Evolutionary conservation across 2,113 vertebrate genomes (phyloP), one percentile per base, ranked within the genome.

Genomic region (Nematolebias whitei): DNA sequence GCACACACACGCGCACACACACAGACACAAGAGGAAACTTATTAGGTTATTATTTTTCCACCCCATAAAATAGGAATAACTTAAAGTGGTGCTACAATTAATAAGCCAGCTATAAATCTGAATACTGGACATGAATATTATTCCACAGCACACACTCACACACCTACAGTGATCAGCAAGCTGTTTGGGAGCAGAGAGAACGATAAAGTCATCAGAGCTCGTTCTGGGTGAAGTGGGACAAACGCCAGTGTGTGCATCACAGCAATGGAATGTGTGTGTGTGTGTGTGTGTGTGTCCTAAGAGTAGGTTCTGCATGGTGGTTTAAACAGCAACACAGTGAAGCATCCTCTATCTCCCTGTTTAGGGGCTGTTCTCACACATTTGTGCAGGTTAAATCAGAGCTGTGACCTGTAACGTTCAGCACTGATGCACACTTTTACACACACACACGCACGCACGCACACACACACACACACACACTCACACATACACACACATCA

Each of bases 311-410:
- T 93, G 90, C 87, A 81, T 91, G 87, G 90, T 74, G 88, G 92
- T 92, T 94, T 95, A 95, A 94, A 94, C 94, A 95, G 95, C 93
- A 89, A 83, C 92, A 92, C 88, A 92, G 92, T 92, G 89, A 93
- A 71, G 81, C 68, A 63, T 80, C 95, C 93, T 94, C 93, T 92
- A 93, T 94, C 93, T 94, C 79, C 92, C 91, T 92, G 91, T 91
- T 88, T 89, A 91, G 87, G 85, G 91, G 93, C 84, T 66, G 68
- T 87, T 90, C 84, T 74, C 89, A 90, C 91, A 94, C 88, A 90
- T 88, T 74, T 75, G 74, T 65, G 55, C 90, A 92, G 92, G 93
- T 95, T 94, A 95, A 96, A 95, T 95, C 93, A 94, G 92, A 92
- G 92, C 86, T 86, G 86, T 87, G 88, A 88, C 88, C 90, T 89